A percentile compares a stretch with the other conserved stretches of the same genome.
Evolutionary conservation across 2,113 vertebrate species (phyloP).

Genomic region (Bubo blakistoni): DNA sequence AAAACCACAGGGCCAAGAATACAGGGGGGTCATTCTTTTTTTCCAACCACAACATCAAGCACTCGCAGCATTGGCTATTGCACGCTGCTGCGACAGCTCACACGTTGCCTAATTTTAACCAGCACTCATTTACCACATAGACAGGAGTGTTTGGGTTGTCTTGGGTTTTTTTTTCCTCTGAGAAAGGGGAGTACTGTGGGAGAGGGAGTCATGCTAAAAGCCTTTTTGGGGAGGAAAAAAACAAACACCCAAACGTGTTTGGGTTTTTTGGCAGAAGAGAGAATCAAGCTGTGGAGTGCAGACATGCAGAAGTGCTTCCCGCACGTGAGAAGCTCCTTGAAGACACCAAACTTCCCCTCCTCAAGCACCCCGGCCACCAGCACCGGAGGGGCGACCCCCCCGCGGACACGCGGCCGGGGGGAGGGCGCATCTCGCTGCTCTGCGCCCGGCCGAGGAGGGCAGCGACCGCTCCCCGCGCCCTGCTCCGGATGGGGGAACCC

Average conservation of each 20-base stretch:
- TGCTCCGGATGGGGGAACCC: too few relatives aligned
- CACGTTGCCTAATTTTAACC: not conserved
- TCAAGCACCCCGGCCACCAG: too few relatives aligned
- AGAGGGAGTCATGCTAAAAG: not conserved
- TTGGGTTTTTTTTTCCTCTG: not conserved
- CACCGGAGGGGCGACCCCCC: too few relatives aligned
- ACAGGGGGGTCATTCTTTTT: not conserved
- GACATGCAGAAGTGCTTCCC: not conserved
- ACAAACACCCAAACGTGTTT: too few relatives aligned
- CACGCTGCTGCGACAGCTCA: not conserved
- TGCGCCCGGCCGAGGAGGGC: not conserved
- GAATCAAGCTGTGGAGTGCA: accelerated
- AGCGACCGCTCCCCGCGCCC: too few relatives aligned
- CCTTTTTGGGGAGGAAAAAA: accelerated
- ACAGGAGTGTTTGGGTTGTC: not conserved
- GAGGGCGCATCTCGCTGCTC: accelerated
- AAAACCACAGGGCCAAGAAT: not conserved
- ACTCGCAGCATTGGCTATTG: accelerated
- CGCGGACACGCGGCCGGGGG: accelerated
- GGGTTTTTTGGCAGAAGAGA: not conserved
- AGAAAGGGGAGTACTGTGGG: not conserved
- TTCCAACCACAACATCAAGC: not conserved
- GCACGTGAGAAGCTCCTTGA: not conserved
- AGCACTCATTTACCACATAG: not conserved
- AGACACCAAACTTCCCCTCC: not conserved